Evolutionary conservation across 2,797 vertebrate species (phyloP), one percentile per base, ranked within the genome.

Genomic region (Spinus pinus): DNA sequence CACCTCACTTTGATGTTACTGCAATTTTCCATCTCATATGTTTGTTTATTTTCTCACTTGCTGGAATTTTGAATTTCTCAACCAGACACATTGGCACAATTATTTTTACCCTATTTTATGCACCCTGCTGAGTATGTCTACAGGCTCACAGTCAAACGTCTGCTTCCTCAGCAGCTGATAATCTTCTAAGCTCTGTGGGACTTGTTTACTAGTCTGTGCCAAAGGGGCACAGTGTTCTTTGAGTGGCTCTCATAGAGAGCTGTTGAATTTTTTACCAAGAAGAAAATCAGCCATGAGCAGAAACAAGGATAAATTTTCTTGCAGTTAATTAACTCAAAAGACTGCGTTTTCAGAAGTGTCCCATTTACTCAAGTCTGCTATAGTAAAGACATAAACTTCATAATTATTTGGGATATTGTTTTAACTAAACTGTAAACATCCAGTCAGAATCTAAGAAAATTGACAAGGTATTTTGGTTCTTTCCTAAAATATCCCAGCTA

Each of bases 91-190:
- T 31, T 60, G 72, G 71, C 89, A 95, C 95, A 96, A 97, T 97
- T 96, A 96, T 54, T 86, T 94, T 96, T 95, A 90, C 94, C 92
- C 93, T 94, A 91, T 95, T 96, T 83, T 81, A 77, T 88, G 92
- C 74, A 85, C 72, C 95, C 92, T 88, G 92, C 96, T 96, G 96
- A 66, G 94, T 50, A 57, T 94, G 89, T 88, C 75, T 95, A 96
- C 92, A 88, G 92, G 93, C 92, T 97, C 85, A 83, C 88, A 96
- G 97, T 97, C 95, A 96, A 97, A 82, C 0, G 69, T 96, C 96
- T 97, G 95, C 93, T 96, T 96, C 88, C 82, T 94, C 91, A 96
- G 88, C 46, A 61, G 87, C 60, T 83, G 95, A 91, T 93, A 93
- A 86, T 82, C 86, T 95, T 92, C 90, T 37, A 65, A 49, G 57